Conservation (phyloP, 2,113 vertebrate species). For the Ctenodactylus gundi region DNA sequence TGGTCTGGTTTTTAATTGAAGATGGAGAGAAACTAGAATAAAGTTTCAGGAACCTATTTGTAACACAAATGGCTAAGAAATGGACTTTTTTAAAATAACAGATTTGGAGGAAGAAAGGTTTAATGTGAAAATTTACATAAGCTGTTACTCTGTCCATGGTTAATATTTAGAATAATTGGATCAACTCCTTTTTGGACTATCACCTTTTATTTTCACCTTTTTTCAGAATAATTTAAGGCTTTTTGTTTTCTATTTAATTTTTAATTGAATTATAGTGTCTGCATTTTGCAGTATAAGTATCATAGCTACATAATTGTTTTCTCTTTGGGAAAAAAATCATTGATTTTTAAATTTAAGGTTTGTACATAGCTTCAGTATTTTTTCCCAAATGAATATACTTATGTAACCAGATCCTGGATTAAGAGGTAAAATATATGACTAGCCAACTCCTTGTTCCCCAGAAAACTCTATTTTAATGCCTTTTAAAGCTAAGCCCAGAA, state of each 20-base stretch:
- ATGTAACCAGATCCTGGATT: not conserved
- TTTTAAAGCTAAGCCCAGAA: slow-evolving; percentile 2
- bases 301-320: not conserved
- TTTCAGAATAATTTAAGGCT: not conserved
- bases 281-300: not conserved
- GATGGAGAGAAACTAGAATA: not conserved
- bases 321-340: not conserved
- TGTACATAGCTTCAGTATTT: not conserved
- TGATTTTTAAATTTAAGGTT: not conserved
- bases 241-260: not conserved
- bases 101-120: not conserved
- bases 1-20: not conserved
- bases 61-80: not conserved
- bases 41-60: not conserved
- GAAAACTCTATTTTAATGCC: not conserved
- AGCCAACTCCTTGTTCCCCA: not conserved
- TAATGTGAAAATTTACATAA: not conserved
- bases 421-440: not conserved
- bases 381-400: not conserved
- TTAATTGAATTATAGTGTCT: not conserved
- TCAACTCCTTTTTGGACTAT: not conserved
- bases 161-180: not conserved
- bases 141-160: not conserved
- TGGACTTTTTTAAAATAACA: not conserved
- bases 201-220: not conserved